Percentiles rank a stretch among this genome's conserved stretches.
Evolutionary conservation across 1,140 invertebrate genomes (phyloP).

Genomic region (Mesaphorura yosii): DNA sequence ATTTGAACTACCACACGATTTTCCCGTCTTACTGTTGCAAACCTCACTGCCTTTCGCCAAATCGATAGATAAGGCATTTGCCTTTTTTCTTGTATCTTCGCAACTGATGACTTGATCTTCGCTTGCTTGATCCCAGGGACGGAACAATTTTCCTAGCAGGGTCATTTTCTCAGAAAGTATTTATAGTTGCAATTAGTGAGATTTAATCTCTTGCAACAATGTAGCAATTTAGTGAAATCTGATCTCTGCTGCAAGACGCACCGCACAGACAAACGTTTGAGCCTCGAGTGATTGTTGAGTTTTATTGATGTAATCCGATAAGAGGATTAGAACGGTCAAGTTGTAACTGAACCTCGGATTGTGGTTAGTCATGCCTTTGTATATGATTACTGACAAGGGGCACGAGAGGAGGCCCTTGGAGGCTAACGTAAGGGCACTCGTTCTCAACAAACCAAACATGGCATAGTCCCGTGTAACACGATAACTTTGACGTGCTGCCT

Average conservation of each 20-base stretch:
- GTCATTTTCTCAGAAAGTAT: slow-evolving; percentile 21
- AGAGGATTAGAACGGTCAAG: slow-evolving; percentile 28
- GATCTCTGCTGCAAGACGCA: too few species aligned
- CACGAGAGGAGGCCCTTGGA: slow-evolving; percentile 27
- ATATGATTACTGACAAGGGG: slow-evolving; percentile 26
- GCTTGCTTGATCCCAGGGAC: slow-evolving; percentile 29
- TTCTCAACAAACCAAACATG: too few species aligned
- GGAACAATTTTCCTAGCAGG: slow-evolving; percentile 29
- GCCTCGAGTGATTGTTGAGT: too few species aligned
- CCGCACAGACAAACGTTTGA: too few species aligned
- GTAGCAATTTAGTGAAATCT: not conserved
- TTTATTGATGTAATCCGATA: slow-evolving; percentile 25
- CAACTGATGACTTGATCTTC: not conserved
- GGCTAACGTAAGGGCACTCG: not conserved
- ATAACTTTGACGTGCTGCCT: not conserved
- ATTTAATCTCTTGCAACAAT: not conserved
- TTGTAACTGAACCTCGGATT: slow-evolving; percentile 1
- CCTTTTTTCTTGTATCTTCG: not conserved
- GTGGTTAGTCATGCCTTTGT: slow-evolving; percentile 10
- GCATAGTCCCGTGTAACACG: not conserved
- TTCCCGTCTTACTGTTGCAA: too few species aligned
- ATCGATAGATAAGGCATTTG: not conserved
- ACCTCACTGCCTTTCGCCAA: too few species aligned
- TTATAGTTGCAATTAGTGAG: not conserved
- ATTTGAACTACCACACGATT: too few species aligned